Conservation (phyloP, 2,888 invertebrate species). For the Erynnis tages region DNA sequence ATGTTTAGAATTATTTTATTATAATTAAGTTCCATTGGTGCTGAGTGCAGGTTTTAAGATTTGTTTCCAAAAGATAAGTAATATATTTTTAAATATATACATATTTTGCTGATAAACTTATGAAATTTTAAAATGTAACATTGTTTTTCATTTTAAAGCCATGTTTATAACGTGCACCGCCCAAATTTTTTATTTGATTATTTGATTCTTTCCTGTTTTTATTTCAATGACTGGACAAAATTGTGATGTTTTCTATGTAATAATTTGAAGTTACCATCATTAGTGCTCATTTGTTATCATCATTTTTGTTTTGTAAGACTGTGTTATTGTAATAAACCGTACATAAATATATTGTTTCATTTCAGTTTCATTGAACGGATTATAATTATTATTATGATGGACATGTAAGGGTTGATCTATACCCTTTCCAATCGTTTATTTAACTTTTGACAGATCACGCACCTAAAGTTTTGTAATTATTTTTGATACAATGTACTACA, state of each 20-base stretch:
- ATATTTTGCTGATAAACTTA: conserved; percentile 7
- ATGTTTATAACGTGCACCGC: conserved; percentile 10
- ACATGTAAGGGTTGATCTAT: no score
- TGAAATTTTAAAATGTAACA: neutral
- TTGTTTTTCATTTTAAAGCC: conserved; percentile 5
- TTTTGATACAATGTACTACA: no score
- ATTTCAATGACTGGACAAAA: conserved; percentile 56
- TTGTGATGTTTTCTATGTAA: conserved; percentile 60
- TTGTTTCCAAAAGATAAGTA: conserved; percentile 38
- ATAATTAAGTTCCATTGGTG: conserved; percentile 54
- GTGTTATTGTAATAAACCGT: conserved; percentile 78
- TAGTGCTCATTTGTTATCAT: conserved; percentile 66
- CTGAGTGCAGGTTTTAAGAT: conserved; percentile 59
- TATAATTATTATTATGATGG: no score
- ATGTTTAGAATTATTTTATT: conserved; percentile 57
- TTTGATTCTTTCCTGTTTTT: conserved; percentile 14
- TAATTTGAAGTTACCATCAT: conserved; percentile 73
- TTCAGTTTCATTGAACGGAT: no score
- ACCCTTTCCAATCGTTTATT: no score
- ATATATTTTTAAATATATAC: conserved; percentile 19
- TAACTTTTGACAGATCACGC: no score
- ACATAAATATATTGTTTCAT: conserved; percentile 51
- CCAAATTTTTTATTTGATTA: conserved; percentile 10
- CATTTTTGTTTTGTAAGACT: conserved; percentile 74
- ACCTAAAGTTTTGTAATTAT: no score